Conservation (phyloP, 2,797 vertebrate species). For the Halcyon smyrnensis region DNA sequence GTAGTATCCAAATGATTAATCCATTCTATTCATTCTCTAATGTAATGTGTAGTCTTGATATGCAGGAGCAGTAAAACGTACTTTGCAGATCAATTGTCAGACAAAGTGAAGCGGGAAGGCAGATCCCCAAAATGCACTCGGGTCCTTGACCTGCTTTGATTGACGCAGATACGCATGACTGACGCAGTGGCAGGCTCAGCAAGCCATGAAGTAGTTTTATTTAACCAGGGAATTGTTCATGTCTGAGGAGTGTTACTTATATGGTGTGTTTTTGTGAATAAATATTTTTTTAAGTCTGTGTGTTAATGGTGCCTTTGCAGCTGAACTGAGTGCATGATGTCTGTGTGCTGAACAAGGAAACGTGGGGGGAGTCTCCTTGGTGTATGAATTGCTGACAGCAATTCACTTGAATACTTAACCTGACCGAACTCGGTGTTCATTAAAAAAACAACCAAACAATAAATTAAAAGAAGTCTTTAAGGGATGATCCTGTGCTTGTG, state of each 20-base stretch:
- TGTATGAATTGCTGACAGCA: background rate
- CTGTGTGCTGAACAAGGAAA: background rate
- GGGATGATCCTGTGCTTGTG: background rate
- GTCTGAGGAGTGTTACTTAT: background rate
- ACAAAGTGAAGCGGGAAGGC: background rate
- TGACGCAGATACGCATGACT: conserved; percentile 2
- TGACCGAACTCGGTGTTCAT: background rate
- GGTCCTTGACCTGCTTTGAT: conserved; percentile 56
- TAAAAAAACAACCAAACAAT: background rate
- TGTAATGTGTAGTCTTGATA: background rate
- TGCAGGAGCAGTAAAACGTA: background rate
- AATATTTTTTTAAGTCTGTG: background rate
- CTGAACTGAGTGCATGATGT: background rate
- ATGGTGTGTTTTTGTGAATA: conserved; percentile 20
- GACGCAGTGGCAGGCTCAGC: conserved; percentile 19
- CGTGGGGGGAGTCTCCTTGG: background rate
- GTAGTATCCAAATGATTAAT: background rate
- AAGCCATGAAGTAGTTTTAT: background rate
- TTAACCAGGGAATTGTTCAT: conserved; percentile 25
- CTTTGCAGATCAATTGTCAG: conserved; percentile 41
- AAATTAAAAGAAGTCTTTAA: background rate
- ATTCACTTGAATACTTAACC: background rate
- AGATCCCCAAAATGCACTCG: background rate
- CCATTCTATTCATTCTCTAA: background rate
- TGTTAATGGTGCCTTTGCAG: background rate